These are phyloP conservation scores for Gymnocypris eckloni DNA, from an alignment of 2,797 vertebrate genomes.

Conservation along the genomic window DNA sequence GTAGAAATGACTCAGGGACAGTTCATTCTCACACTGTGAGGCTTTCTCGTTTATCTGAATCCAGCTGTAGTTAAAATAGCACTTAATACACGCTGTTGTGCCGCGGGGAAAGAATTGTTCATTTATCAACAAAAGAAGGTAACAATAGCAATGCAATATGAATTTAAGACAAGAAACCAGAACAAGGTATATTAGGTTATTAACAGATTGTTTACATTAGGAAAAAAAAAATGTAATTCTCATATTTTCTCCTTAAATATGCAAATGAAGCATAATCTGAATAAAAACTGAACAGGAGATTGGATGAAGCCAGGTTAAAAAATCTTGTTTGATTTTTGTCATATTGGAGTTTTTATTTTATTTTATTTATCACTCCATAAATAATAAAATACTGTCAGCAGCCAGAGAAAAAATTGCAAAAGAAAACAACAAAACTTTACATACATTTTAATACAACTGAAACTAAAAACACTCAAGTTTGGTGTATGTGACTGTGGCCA, in stretches of 20 bases:
- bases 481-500: no score
- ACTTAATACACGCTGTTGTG: background rate
- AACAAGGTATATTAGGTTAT: background rate
- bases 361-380: background rate
- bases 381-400: background rate
- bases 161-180: background rate
- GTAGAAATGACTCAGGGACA: constrained; percentile 5
- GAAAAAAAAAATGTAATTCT: no score
- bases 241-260: background rate
- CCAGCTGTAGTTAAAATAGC: background rate
- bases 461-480: no score
- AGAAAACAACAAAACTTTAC: no score
- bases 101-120: background rate
- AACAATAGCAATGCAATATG: background rate
- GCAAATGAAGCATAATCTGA: background rate
- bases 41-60: background rate
- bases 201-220: background rate
- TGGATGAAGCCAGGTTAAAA: background rate
- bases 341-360: no score
- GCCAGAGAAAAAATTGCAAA: no score
- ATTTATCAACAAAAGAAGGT: background rate
- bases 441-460: no score
- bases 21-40: background rate
- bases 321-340: background rate
- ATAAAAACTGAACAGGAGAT: background rate